Evolutionary conservation across 2,113 vertebrate genomes (phyloP), one percentile per base, ranked within the genome.

Genomic region (Lycaon pictus): DNA sequence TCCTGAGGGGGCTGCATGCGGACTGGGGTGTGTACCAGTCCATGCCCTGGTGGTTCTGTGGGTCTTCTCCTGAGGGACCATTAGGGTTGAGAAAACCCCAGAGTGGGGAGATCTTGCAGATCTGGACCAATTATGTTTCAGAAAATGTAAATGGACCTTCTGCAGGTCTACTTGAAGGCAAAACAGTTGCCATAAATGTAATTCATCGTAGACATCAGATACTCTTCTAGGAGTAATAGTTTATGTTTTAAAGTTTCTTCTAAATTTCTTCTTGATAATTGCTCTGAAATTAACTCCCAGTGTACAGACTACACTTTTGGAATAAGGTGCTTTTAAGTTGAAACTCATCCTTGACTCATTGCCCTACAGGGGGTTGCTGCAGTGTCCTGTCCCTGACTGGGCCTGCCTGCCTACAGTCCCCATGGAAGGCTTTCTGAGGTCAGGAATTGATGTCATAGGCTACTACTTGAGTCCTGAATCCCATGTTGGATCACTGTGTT

Each of bases 311-410:
- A 16, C 8, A 29, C 76, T 53, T 19, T 5, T 2, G 25, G 74
- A 77, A 77, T 16, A 17, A 77, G 76, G 27, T 29, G 48, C 4
- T 29, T 32, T 15, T 32, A 29, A 53, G 48, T 29, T 19, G 48
- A 53, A 77, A 17, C 76, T 27, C 27, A 0, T 2, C 0, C 76
- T 3, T 3, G 48, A 27, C 48, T 77, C 25, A 0, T 11, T 5
- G 71, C 12, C 11, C 16, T 8, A 9, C 8, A 16, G 35, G 32
- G 25, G 67, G 67, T n/a, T 10, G 67, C 67, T 19, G 7, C 16
- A 9, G 67, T 16, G 17, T 9, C 65, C 32, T 35, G 67, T 43
- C 43, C 43, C 7, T 43, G 43, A 43, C 43, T 43, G 43, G 43
- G 43, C 43, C 43, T 43, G 43, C 43, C 43, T 43, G 43, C 43